Percentiles rank a stretch among this genome's conserved stretches.
Evolutionary conservation across 1,140 invertebrate genomes (phyloP).

Genomic region (Drosophila repleta): DNA sequence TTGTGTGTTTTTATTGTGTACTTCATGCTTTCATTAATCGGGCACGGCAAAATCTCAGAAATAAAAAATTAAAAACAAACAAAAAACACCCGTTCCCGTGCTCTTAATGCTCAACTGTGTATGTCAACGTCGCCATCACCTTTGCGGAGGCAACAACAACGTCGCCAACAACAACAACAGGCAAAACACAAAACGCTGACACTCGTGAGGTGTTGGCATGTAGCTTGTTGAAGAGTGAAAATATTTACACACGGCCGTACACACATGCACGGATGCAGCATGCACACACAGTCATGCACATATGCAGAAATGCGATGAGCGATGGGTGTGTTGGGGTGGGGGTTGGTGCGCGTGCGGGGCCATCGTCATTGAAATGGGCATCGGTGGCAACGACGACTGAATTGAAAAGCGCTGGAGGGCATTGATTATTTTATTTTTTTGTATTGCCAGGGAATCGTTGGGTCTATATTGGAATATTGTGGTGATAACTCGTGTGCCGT

Average conservation of each 20-base stretch:
- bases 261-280: neutral
- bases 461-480: conserved; percentile 29
- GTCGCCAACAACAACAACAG: conserved; percentile 26
- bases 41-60: conserved; percentile 53
- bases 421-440: conserved; percentile 29
- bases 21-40: conserved; percentile 21
- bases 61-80: conserved; percentile 77
- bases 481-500: conserved; percentile 22
- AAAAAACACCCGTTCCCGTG: conserved; percentile 17
- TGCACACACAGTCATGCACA: conserved; percentile 21
- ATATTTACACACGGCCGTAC: conserved; percentile 56
- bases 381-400: conserved; percentile 43
- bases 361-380: conserved; percentile 36
- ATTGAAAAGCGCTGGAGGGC: conserved; percentile 67
- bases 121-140: conserved; percentile 59
- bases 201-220: conserved; percentile 57
- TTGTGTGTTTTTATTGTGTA: no score
- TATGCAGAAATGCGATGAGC: neutral
- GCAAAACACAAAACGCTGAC: conserved; percentile 34
- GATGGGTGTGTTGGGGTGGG: no score
- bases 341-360: neutral
- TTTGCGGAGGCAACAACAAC: conserved; percentile 56
- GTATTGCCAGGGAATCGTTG: conserved; percentile 23
- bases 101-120: conserved; percentile 19
- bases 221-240: conserved; percentile 51